Base-by-base conservation (phyloP, 2,888 invertebrate genomes). In the Belgica antarctica region DNA sequence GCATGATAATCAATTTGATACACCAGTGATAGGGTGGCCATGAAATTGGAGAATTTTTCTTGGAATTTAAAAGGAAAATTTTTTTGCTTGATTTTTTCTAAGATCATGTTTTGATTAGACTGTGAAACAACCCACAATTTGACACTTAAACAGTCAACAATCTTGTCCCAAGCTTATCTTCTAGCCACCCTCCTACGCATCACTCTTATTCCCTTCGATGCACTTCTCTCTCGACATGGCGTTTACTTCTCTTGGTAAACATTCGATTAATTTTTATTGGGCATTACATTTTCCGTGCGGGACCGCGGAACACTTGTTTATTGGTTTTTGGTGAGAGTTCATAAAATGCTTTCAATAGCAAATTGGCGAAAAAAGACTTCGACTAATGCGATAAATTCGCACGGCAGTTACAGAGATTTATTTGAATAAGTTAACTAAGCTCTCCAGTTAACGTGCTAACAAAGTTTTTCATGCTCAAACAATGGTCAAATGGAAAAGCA, bases 1-100 rank as follows among this genome's bases (percentile, higher is more conserved):
- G 25, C 46, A 47, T 52, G 17, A 52, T 27, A 66, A 66, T 66
- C 65, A 28, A 66, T 66, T 66, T 24, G 65, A 66, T 66, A 12
- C 65, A 66, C 27, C 27, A 47, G 19, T n/a, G n/a, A n/a, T n/a
- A n/a, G n/a, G n/a, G n/a, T n/a, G 25, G 17, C 5, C 10, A 12
- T n/a, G 27, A 61, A 5, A 28, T 61, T 61, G n/a, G 10, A n/a
- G 52, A 17, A 52, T 19, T 34, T 52, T 52, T 52, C 22, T 52
- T 52, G 10, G 8, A 1, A 19, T n/a, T n/a, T 19, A 52, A 52
- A 52, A n/a, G 52, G 10, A 52, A 8, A 4, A n/a, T n/a, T n/a
- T n/a, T n/a, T n/a, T n/a, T n/a, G n/a, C n/a, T n/a, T n/a, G n/a
- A n/a, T n/a, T n/a, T n/a, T n/a, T n/a, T n/a, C n/a, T n/a, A n/a